A percentile compares a stretch with the other conserved stretches of the same genome.
These are phyloP conservation scores for Nudaria mundana DNA, from an alignment of 2,888 invertebrate genomes.

Conservation along the genomic window DNA sequence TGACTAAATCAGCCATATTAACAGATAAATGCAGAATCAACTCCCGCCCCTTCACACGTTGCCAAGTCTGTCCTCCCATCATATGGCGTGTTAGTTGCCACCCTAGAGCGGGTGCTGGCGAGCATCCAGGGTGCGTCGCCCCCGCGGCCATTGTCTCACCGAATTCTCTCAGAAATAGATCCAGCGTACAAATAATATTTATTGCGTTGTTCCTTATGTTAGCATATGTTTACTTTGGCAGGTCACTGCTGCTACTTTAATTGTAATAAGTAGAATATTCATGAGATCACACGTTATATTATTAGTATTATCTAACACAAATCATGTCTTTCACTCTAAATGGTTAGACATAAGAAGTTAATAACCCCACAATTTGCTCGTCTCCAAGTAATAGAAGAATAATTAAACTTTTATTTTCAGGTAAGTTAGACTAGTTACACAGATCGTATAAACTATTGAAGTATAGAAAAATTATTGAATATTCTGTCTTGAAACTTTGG, in stretches of 20 bases:
- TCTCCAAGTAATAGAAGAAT: too few relatives aligned
- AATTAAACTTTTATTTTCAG: too few relatives aligned
- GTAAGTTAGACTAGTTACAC: too few relatives aligned
- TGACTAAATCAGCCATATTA: not conserved
- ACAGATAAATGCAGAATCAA: not conserved
- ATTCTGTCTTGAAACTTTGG: too few relatives aligned
- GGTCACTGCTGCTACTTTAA: not conserved
- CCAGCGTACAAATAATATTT: constrained; percentile 1
- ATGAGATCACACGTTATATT: too few relatives aligned
- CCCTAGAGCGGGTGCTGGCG: constrained; percentile 42
- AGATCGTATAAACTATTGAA: too few relatives aligned
- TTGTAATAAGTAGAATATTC: too few relatives aligned
- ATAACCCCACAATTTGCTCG: too few relatives aligned
- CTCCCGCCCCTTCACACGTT: not conserved
- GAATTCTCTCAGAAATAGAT: constrained; percentile 37
- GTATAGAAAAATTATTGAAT: too few relatives aligned
- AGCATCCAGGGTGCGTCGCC: constrained; percentile 44
- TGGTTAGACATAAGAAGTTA: too few relatives aligned
- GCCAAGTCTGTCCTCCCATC: constrained; percentile 7
- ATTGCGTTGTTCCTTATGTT: not conserved
- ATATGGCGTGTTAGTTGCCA: constrained; percentile 20
- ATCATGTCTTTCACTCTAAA: too few relatives aligned
- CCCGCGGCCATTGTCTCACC: constrained; percentile 44
- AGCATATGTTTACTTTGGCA: not conserved
- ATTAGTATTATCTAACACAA: too few relatives aligned